Evolutionary conservation across 2,797 vertebrate species (phyloP).

Genomic region (Cyprinodon diabolis): DNA sequence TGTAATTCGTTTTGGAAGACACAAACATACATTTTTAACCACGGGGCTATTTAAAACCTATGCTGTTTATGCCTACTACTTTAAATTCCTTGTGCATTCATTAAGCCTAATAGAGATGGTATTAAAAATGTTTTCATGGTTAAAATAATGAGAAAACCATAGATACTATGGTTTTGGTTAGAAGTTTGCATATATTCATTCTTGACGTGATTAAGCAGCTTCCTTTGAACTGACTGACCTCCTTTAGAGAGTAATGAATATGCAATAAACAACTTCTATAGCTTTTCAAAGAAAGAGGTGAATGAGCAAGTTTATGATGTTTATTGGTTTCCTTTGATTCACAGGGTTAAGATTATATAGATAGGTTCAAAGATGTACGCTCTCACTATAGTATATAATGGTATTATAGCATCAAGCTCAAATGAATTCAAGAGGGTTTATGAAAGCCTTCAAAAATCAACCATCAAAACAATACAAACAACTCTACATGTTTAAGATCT

Average conservation of each 20-base stretch:
- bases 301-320: not conserved
- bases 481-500: too few relatives aligned
- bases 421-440: too few relatives aligned
- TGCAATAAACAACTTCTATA: not conserved
- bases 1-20: not conserved
- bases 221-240: not conserved
- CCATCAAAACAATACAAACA: too few relatives aligned
- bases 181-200: not conserved
- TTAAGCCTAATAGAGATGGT: not conserved
- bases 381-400: too few relatives aligned
- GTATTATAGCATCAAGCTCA: too few relatives aligned
- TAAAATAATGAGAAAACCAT: slow-evolving; percentile 7
- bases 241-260: not conserved
- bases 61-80: too few relatives aligned
- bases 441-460: too few relatives aligned
- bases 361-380: not conserved
- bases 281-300: not conserved
- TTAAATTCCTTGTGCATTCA: not conserved
- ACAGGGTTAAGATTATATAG: not conserved
- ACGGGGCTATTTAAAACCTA: not conserved
- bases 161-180: not conserved
- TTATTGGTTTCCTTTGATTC: not conserved
- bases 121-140: slow-evolving; percentile 1
- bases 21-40: not conserved
- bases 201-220: not conserved